Percentiles rank a stretch among this genome's conserved stretches.
These are phyloP conservation scores for Eumerus sabulonum DNA, from an alignment of 2,888 invertebrate genomes.

Conservation along the genomic window DNA sequence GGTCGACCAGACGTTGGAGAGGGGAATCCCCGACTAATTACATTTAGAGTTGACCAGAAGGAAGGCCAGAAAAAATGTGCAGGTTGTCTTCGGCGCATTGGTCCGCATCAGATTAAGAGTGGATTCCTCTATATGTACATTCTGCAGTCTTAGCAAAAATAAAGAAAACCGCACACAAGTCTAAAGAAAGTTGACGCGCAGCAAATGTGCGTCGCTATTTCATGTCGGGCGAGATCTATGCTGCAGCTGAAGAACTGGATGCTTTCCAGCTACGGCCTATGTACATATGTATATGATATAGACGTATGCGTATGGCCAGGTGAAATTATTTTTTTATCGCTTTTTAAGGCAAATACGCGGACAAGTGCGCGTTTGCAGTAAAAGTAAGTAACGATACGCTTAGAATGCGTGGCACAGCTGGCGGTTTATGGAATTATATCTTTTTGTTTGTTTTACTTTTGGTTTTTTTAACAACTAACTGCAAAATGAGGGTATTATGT, in stretches of 20 bases:
- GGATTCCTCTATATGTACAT: too few relatives aligned
- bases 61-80: not conserved
- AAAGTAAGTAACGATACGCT: constrained; percentile 46
- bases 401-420: constrained; percentile 53
- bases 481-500: not conserved
- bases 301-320: constrained; percentile 48
- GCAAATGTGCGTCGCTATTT: constrained; percentile 26
- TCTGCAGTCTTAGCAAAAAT: too few relatives aligned
- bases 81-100: constrained; percentile 18
- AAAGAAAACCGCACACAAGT: too few relatives aligned
- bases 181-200: constrained; percentile 54
- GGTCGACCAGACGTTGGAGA: constrained; percentile 32
- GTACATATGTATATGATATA: constrained; percentile 24
- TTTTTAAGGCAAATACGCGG: constrained; percentile 48
- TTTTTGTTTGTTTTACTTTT: constrained; percentile 4
- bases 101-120: constrained; percentile 34
- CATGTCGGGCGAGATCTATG: constrained; percentile 10
- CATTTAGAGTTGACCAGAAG: constrained; percentile 38
- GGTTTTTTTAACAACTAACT: constrained; percentile 8
- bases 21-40: constrained; percentile 58
- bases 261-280: constrained; percentile 10
- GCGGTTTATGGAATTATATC: constrained; percentile 32
- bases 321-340: constrained; percentile 65
- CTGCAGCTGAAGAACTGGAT: constrained; percentile 28
- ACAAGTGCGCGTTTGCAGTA: constrained; percentile 40